Conservation (phyloP, 2,888 invertebrate species). For the Polymixis flavicincta region DNA sequence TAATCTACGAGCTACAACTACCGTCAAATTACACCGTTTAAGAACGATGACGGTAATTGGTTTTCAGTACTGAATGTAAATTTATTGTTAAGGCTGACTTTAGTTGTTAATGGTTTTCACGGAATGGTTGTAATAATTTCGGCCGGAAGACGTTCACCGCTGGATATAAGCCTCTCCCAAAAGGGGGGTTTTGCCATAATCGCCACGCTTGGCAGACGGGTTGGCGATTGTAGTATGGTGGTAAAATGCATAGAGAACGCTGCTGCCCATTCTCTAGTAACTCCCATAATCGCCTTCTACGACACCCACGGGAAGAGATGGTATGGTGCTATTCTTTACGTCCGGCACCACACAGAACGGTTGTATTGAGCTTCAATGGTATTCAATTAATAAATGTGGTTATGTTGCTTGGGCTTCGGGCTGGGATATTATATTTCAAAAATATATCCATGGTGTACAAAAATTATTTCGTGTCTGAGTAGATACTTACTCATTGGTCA, state of each 20-base stretch:
- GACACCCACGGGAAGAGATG: too few species aligned
- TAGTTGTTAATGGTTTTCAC: constrained; percentile 18
- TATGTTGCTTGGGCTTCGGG: neutral
- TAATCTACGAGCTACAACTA: constrained; percentile 45
- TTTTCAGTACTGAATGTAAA: constrained; percentile 35
- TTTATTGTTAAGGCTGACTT: constrained; percentile 36
- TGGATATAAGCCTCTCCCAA: too few species aligned
- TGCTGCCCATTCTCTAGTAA: too few species aligned
- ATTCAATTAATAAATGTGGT: constrained; percentile 7
- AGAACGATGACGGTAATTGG: constrained; percentile 45
- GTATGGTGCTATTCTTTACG: too few species aligned
- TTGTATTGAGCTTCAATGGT: constrained; percentile 23
- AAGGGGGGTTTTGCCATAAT: too few species aligned
- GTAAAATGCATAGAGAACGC: too few species aligned
- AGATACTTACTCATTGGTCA: neutral
- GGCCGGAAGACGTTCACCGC: too few species aligned
- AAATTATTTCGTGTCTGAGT: neutral
- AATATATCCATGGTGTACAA: neutral
- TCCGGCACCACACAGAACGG: neutral
- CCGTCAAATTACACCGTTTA: constrained; percentile 38
- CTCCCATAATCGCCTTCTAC: too few species aligned
- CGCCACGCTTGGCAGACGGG: too few species aligned
- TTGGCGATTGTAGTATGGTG: too few species aligned
- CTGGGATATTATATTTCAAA: neutral
- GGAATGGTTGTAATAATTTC: too few species aligned